phyloP scores from a whole-genome alignment of 1,140 invertebrate species.

The Gonatopus flavifemur region DNA sequence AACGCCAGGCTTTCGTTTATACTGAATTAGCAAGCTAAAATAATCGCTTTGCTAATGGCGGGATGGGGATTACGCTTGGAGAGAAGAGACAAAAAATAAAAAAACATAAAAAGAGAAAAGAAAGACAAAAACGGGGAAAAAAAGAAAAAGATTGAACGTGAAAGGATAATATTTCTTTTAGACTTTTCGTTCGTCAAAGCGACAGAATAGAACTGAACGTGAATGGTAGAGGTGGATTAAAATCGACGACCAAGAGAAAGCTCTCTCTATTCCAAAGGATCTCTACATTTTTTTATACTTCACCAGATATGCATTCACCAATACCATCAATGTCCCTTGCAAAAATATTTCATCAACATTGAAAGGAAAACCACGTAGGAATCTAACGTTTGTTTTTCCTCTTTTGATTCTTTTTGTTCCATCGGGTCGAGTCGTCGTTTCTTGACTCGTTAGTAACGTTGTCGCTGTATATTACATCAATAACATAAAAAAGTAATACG shows the following conservation, averaged over 20 bases:
- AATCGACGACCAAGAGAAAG: not conserved
- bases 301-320: no score
- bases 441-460: constrained; percentile 33
- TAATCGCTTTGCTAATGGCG: no score
- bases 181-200: no score
- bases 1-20: no score
- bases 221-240: no score
- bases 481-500: not conserved
- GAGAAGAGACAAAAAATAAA: not conserved
- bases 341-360: no score
- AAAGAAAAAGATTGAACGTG: not conserved
- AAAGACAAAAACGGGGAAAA: not conserved
- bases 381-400: constrained; percentile 30
- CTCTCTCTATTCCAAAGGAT: not conserved
- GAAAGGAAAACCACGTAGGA: constrained; percentile 28
- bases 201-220: not conserved
- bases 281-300: no score
- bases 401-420: constrained; percentile 7
- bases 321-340: no score
- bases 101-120: not conserved
- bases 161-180: no score
- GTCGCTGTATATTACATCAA: no score
- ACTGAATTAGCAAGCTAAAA: no score
- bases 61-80: not conserved
- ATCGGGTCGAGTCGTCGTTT: not conserved